Evolutionary conservation across 1,140 invertebrate species (phyloP).

Genomic region (Sinonovacula constricta): DNA sequence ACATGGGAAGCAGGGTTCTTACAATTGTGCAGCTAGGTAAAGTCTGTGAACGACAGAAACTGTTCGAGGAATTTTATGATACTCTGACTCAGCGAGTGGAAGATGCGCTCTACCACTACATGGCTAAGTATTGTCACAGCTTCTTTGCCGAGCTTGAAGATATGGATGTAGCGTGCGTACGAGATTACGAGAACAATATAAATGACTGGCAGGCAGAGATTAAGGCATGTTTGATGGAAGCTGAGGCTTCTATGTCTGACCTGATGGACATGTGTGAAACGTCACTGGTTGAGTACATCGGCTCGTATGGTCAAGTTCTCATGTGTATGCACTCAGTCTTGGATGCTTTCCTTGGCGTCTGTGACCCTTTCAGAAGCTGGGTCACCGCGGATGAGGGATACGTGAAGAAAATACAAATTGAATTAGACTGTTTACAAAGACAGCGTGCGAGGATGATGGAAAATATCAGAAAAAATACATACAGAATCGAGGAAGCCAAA

Average conservation of each 20-base stretch:
- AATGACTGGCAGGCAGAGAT: conserved; percentile 43
- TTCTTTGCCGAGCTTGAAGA: conserved; percentile 44
- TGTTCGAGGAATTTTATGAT: conserved; percentile 33
- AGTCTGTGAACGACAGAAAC: conserved; percentile 27
- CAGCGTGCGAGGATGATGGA: conserved; percentile 1
- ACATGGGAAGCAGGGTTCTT: conserved; percentile 15
- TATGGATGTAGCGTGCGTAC: conserved; percentile 36
- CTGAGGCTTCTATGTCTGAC: conserved; percentile 16
- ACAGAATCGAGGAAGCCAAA: conserved; percentile 29
- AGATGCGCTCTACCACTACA: conserved; percentile 40
- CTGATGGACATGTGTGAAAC: conserved; percentile 13
- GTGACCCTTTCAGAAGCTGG: conserved; percentile 48
- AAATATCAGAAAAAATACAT: conserved; percentile 18
- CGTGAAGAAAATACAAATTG: conserved; percentile 35
- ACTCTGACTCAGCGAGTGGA: conserved; percentile 15
- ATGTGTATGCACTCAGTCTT: conserved; percentile 28
- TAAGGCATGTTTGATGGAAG: conserved; percentile 8
- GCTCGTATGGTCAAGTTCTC: conserved; percentile 21
- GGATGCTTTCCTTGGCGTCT: conserved; percentile 30
- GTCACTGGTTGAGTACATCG: conserved; percentile 33
- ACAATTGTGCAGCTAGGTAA: conserved; percentile 30
- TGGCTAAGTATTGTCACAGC: conserved; percentile 51
- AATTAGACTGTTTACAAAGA: conserved; percentile 23
- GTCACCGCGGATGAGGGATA: conserved; percentile 47
- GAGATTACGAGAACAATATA: conserved; percentile 49